Conservation (phyloP, 2,888 invertebrate species). For the Rhagonycha fulva region DNA sequence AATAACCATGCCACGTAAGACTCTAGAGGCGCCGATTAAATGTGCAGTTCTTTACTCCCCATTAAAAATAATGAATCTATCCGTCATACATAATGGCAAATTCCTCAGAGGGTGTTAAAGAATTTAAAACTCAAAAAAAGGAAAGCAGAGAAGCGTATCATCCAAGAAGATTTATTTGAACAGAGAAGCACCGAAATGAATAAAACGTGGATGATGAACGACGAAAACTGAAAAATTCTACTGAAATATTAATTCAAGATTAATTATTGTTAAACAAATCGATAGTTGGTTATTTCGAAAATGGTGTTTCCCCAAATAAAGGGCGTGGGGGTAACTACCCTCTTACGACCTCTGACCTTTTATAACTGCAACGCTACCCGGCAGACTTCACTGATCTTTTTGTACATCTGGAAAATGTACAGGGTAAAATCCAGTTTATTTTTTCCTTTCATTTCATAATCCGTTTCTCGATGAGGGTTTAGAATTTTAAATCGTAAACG, state of each 20-base stretch:
- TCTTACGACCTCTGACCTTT: constrained; percentile 19
- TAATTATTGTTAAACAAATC: background rate
- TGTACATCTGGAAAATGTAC: constrained; percentile 4
- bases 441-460: background rate
- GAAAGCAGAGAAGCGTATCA: background rate
- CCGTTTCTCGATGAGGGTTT: background rate
- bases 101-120: constrained; percentile 11
- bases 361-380: constrained; percentile 11
- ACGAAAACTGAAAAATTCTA: background rate
- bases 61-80: constrained; percentile 24
- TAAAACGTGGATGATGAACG: constrained; percentile 1
- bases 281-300: background rate
- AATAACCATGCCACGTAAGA: constrained; percentile 20
- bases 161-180: background rate
- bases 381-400: constrained; percentile 9
- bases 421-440: background rate
- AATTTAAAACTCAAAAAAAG: constrained; percentile 11
- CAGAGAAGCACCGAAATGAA: background rate
- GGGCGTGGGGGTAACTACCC: constrained; percentile 13
- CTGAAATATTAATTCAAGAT: background rate
- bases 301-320: constrained; percentile 9
- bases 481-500: background rate
- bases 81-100: constrained; percentile 21
- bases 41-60: constrained; percentile 16
- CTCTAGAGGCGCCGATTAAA: constrained; percentile 14